Evolutionary conservation across 2,888 invertebrate species (phyloP).

Genomic region (Drosophila flavopinicola): DNA sequence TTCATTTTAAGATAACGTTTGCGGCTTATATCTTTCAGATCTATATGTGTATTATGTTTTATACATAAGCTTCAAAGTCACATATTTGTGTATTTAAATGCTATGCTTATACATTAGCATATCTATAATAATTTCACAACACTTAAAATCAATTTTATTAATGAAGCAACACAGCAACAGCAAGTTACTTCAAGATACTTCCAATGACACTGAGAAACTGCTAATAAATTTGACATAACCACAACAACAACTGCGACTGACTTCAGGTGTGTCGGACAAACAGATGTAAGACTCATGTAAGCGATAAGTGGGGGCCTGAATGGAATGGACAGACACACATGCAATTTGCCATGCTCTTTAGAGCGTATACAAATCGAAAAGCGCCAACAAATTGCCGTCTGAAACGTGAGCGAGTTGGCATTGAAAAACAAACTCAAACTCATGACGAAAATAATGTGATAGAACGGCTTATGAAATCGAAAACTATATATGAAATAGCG

Average conservation of each 20-base stretch:
- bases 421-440: slow-evolving; percentile 58
- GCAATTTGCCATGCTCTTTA: slow-evolving; percentile 70
- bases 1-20: no score
- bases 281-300: slow-evolving; percentile 63
- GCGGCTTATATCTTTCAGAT: no score
- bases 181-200: slow-evolving; percentile 30
- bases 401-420: slow-evolving; percentile 74
- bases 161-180: no score
- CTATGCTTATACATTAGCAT: slow-evolving; percentile 39
- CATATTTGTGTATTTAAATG: background rate
- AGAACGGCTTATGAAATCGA: slow-evolving; percentile 39
- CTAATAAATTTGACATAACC: slow-evolving; percentile 29
- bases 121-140: slow-evolving; percentile 34
- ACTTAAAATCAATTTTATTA: slow-evolving; percentile 26
- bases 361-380: slow-evolving; percentile 57
- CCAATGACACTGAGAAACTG: slow-evolving; percentile 49
- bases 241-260: slow-evolving; percentile 18
- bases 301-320: slow-evolving; percentile 27
- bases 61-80: background rate
- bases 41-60: no score
- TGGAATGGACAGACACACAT: slow-evolving; percentile 27
- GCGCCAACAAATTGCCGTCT: slow-evolving; percentile 67
- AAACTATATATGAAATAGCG: slow-evolving; percentile 9
- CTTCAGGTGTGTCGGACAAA: slow-evolving; percentile 59
- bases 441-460: slow-evolving; percentile 34